Conservation (phyloP, 1,140 invertebrate genomes). For the Platyura marginata region DNA sequence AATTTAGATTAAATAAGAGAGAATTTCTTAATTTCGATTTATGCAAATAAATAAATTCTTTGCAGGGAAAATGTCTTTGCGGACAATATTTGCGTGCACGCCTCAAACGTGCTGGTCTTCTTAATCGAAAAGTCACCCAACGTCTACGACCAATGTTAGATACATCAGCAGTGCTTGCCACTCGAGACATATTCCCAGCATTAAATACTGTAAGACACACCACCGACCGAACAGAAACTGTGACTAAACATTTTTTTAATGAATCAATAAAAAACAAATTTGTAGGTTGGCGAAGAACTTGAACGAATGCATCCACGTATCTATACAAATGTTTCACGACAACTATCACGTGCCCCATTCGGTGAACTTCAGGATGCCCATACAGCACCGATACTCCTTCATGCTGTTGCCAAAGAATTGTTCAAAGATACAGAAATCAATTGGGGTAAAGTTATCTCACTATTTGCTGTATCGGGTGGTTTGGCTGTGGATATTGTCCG, state of each 20-base stretch:
- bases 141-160: slow-evolving; percentile 19
- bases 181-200: slow-evolving; percentile 22
- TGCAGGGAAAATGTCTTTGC: slow-evolving; percentile 21
- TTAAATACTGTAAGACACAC: slow-evolving; percentile 18
- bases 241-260: not conserved
- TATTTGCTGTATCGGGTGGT: slow-evolving; percentile 47
- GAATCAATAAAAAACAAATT: not conserved
- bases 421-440: slow-evolving; percentile 36
- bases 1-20: no score
- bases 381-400: slow-evolving; percentile 32
- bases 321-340: slow-evolving; percentile 36
- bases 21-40: no score
- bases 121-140: slow-evolving; percentile 21
- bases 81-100: slow-evolving; percentile 21
- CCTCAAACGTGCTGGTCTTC: slow-evolving; percentile 17
- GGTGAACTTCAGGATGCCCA: slow-evolving; percentile 28
- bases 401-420: slow-evolving; percentile 37
- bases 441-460: slow-evolving; percentile 47
- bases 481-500: slow-evolving; percentile 52
- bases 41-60: no score
- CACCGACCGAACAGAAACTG: no score
- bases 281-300: slow-evolving; percentile 25
- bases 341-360: slow-evolving; percentile 20
- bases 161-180: slow-evolving; percentile 15
- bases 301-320: slow-evolving; percentile 47